Evolutionary conservation across 2,888 invertebrate genomes (phyloP).

Genomic region (Callyntrura sp.): DNA sequence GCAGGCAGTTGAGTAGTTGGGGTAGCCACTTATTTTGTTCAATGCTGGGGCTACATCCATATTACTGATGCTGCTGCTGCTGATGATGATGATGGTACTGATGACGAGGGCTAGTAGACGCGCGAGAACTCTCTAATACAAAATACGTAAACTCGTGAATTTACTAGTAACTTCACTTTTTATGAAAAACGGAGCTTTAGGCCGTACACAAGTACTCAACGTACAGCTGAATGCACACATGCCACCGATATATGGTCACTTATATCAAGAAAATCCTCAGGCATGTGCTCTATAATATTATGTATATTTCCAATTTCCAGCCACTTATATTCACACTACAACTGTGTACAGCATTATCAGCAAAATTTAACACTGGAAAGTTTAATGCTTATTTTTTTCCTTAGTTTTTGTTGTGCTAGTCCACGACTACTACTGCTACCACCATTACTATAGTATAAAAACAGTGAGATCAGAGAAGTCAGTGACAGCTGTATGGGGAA

Average conservation of each 20-base stretch:
- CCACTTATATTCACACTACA: background rate
- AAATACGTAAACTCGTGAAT: constrained; percentile 29
- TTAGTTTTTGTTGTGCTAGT: background rate
- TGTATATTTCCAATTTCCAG: background rate
- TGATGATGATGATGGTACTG: constrained; percentile 8
- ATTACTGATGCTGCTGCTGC: background rate
- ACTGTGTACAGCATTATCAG: constrained; percentile 40
- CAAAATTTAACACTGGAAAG: constrained; percentile 48
- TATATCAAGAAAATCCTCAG: background rate
- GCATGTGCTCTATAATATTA: background rate
- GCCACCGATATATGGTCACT: constrained; percentile 44
- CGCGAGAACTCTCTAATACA: constrained; percentile 49
- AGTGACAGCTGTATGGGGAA: constrained; percentile 62
- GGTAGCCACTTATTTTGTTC: background rate
- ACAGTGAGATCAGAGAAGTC: constrained; percentile 42
- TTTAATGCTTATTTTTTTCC: constrained; percentile 34
- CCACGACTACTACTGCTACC: background rate
- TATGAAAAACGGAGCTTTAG: constrained; percentile 26
- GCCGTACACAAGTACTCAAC: background rate
- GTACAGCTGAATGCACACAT: constrained; percentile 26
- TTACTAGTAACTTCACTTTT: constrained; percentile 40
- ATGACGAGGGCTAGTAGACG: background rate
- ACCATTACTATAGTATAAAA: constrained; percentile 17
- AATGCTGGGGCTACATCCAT: background rate
- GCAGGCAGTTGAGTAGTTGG: background rate